phyloP scores from a whole-genome alignment of 2,113 vertebrate genomes.

The Phycodurus eques region DNA sequence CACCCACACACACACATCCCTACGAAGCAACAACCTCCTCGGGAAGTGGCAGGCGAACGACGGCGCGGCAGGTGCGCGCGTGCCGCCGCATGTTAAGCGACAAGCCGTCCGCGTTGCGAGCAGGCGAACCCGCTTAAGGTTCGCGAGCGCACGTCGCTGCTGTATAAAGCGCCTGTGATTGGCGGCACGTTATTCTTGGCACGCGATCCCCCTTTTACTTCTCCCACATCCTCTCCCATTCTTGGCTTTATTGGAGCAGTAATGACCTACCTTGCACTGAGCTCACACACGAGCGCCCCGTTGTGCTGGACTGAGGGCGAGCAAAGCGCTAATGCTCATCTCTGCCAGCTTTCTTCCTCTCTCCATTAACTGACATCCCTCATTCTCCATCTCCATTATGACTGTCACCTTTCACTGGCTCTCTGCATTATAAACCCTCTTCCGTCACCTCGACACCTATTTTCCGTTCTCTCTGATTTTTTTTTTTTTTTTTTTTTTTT shows the following conservation, averaged over 20 bases:
- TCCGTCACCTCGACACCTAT: slow-evolving; percentile 9
- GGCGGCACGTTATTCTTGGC: slow-evolving; percentile 67
- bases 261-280: slow-evolving; percentile 60
- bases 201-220: slow-evolving; percentile 48
- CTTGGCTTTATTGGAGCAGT: slow-evolving; percentile 56
- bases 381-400: slow-evolving; percentile 59
- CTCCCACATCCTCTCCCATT: slow-evolving; percentile 41
- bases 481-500: slow-evolving; percentile 9
- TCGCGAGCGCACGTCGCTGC: slow-evolving; percentile 40
- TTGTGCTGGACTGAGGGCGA: slow-evolving; percentile 34
- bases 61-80: slow-evolving; percentile 22
- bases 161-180: slow-evolving; percentile 54
- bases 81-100: background rate
- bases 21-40: background rate
- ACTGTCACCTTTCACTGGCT: slow-evolving; percentile 43
- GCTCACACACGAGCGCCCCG: slow-evolving; percentile 43
- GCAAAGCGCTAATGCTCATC: slow-evolving; percentile 45
- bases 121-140: slow-evolving; percentile 48
- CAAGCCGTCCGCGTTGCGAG: slow-evolving; percentile 37
- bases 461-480: background rate
- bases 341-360: slow-evolving; percentile 44
- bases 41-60: slow-evolving; percentile 47
- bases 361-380: slow-evolving; percentile 58
- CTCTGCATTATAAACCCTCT: slow-evolving; percentile 47
- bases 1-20: slow-evolving; percentile 27